Percentiles rank a stretch among this genome's conserved stretches.
Conservation (phyloP, 53 echinoderm and acorn worm species). For the Holothuria scabra region DNA sequence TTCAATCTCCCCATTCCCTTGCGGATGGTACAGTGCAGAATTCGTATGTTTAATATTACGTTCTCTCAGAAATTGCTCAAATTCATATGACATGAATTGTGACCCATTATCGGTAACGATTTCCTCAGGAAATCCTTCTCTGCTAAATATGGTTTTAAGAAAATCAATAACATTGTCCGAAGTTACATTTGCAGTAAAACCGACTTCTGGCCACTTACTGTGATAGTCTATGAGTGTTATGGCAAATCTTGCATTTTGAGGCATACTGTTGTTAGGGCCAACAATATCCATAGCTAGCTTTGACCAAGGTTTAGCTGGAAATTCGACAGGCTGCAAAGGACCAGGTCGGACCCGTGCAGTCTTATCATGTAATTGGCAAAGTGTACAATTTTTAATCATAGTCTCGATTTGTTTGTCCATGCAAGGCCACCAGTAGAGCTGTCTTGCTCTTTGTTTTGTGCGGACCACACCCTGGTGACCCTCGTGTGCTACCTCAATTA, state of each 20-base stretch:
- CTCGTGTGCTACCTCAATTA: slow-evolving; percentile 68
- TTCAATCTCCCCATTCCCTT: slow-evolving; percentile 15
- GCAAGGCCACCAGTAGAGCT: slow-evolving; percentile 69
- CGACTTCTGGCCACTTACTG: slow-evolving; percentile 7
- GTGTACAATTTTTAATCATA: neutral
- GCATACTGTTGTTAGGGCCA: neutral
- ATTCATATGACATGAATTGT: slow-evolving; percentile 18
- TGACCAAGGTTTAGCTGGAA: neutral
- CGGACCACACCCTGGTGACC: slow-evolving; percentile 68
- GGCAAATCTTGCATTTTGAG: slow-evolving; percentile 6
- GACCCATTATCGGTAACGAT: slow-evolving; percentile 18
- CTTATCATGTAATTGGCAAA: slow-evolving; percentile 11
- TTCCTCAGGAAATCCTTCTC: neutral
- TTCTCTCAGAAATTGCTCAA: slow-evolving; percentile 5
- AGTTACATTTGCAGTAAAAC: neutral
- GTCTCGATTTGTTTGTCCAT: slow-evolving; percentile 10
- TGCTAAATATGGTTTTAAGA: slow-evolving; percentile 2
- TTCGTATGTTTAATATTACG: slow-evolving; percentile 4
- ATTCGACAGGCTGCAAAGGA: slow-evolving; percentile 9
- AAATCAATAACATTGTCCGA: neutral
- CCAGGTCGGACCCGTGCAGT: neutral
- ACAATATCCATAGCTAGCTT: slow-evolving; percentile 34
- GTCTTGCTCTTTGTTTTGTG: slow-evolving; percentile 65
- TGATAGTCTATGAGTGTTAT: slow-evolving; percentile 20
- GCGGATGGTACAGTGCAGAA: slow-evolving; percentile 21